These are phyloP conservation scores for Amphipoea oculea DNA, from an alignment of 2,888 invertebrate species.

Conservation along the genomic window DNA sequence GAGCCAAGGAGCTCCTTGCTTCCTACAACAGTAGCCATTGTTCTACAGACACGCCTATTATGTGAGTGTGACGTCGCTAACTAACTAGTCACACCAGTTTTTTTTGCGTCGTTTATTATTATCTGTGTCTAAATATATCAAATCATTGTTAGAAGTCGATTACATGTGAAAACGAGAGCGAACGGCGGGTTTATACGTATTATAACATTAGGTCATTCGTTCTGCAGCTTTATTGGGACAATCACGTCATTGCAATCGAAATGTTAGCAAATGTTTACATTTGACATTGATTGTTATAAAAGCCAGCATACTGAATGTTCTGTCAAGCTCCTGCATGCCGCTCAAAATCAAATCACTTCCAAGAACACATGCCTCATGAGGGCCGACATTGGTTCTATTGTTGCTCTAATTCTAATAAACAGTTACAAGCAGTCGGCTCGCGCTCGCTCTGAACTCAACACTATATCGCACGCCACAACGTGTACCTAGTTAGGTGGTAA, in stretches of 20 bases:
- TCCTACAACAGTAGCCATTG: conserved; percentile 1
- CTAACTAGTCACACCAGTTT: conserved; percentile 25
- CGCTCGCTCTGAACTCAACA: not conserved
- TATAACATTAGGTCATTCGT: not conserved
- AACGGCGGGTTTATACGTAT: not conserved
- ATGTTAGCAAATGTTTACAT: not conserved
- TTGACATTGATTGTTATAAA: not conserved
- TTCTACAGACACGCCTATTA: conserved; percentile 27
- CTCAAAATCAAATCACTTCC: not conserved
- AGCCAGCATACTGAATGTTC: not conserved
- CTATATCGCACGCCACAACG: not conserved
- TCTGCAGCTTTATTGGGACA: not conserved
- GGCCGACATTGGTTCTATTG: not conserved
- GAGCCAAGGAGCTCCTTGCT: conserved; percentile 16
- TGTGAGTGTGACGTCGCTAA: conserved; percentile 32
- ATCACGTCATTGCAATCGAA: not conserved
- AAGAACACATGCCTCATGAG: not conserved
- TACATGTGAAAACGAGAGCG: conserved; percentile 36
- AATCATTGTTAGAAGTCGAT: conserved; percentile 41
- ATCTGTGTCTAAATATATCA: conserved; percentile 31
- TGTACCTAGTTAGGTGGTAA: not conserved
- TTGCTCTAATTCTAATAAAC: too few relatives aligned
- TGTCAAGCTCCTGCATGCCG: not conserved
- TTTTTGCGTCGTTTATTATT: conserved; percentile 30
- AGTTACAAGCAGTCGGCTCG: not conserved